These are phyloP conservation scores for Mus minutoides DNA, from an alignment of 2,797 vertebrate species.

Conservation along the genomic window DNA sequence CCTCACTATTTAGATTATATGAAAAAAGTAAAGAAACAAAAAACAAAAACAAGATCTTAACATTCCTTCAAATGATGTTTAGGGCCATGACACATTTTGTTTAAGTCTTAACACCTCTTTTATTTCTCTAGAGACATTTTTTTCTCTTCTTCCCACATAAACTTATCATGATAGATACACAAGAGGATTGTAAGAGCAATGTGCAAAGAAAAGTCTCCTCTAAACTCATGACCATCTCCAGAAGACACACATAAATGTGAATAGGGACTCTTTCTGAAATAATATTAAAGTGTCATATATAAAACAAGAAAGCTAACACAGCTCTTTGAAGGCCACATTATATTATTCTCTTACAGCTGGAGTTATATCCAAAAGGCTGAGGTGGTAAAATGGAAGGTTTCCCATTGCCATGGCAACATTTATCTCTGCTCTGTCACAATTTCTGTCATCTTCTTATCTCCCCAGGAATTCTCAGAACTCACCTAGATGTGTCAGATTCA, in stretches of 20 bases:
- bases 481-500: neutral
- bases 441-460: slow-evolving; percentile 54
- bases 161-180: neutral
- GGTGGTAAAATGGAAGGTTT: slow-evolving; percentile 11
- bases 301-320: slow-evolving; percentile 59
- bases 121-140: slow-evolving; percentile 57
- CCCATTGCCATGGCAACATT: slow-evolving; percentile 42
- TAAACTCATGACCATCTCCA: slow-evolving; percentile 50
- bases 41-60: neutral
- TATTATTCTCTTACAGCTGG: slow-evolving; percentile 23
- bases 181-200: slow-evolving; percentile 15
- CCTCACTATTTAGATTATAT: neutral
- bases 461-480: slow-evolving; percentile 37
- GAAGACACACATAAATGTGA: slow-evolving; percentile 63
- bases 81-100: neutral
- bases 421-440: neutral
- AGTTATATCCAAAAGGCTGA: neutral
- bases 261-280: slow-evolving; percentile 57
- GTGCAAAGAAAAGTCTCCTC: neutral
- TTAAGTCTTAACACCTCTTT: slow-evolving; percentile 42
- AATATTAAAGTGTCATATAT: neutral
- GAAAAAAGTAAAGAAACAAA: neutral
- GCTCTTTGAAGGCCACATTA: slow-evolving; percentile 53
- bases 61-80: neutral
- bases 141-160: neutral